phyloP scores from a whole-genome alignment of 2,797 vertebrate species.

The Anguilla marmorata region DNA sequence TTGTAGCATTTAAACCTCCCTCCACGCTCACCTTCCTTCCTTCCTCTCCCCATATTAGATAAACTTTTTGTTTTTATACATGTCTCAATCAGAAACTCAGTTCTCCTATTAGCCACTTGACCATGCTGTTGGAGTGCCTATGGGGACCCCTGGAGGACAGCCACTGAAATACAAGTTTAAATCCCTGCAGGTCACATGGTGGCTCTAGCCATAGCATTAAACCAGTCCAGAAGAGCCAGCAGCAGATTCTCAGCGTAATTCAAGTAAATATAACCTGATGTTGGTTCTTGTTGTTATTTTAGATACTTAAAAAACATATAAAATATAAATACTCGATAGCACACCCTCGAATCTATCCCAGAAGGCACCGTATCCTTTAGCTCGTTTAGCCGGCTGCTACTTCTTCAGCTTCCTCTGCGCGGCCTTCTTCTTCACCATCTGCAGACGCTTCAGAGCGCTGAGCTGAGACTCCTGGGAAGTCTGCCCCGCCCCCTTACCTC shows the following conservation, averaged over 20 bases:
- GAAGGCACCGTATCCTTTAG: background rate
- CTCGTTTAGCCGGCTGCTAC: constrained; percentile 45
- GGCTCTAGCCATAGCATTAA: background rate
- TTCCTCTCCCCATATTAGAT: too few relatives aligned
- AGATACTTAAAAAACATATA: background rate
- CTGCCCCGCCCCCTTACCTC: constrained; percentile 76
- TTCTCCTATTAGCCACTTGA: too few relatives aligned
- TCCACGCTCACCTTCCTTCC: too few relatives aligned
- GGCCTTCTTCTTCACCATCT: constrained; percentile 96
- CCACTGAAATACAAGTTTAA: too few relatives aligned
- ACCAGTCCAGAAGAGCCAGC: background rate
- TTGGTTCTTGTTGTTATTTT: background rate
- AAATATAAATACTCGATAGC: background rate
- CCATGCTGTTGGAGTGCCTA: too few relatives aligned
- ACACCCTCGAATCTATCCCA: background rate
- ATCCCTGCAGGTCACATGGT: too few relatives aligned
- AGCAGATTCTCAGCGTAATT: background rate
- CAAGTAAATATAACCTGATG: background rate
- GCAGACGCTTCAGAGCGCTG: constrained; percentile 92
- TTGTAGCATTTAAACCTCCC: too few relatives aligned
- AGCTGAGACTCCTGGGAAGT: constrained; percentile 95
- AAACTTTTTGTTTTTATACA: too few relatives aligned
- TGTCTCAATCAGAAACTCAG: too few relatives aligned
- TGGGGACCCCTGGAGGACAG: too few relatives aligned
- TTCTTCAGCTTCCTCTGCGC: constrained; percentile 97